Percentiles rank a stretch among this genome's conserved stretches.
Conservation (phyloP, 2,113 vertebrate genomes). For the Beaufortia kweichowensis region DNA sequence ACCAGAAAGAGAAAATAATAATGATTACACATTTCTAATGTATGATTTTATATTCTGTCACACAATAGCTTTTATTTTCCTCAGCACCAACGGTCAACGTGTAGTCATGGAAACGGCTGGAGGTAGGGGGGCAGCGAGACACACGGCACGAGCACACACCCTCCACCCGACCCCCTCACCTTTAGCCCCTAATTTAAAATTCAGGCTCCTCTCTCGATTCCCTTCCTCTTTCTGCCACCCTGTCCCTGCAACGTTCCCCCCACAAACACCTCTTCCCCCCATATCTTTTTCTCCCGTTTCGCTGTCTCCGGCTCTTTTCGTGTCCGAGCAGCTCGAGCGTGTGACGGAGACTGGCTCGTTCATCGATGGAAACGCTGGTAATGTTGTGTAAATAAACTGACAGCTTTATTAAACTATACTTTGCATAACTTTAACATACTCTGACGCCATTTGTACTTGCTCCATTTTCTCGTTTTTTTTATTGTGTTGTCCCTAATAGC, state of each 20-base stretch:
- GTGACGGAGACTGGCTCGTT: slow-evolving; percentile 85
- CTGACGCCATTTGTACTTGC: slow-evolving; percentile 52
- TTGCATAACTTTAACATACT: slow-evolving; percentile 19
- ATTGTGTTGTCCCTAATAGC: slow-evolving; percentile 40
- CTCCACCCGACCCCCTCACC: slow-evolving; percentile 62
- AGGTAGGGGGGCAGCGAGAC: slow-evolving; percentile 63
- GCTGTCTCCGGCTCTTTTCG: slow-evolving; percentile 67
- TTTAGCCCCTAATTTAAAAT: slow-evolving; percentile 71
- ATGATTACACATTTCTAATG: neutral
- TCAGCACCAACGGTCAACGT: slow-evolving; percentile 67
- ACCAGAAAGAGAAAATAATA: neutral
- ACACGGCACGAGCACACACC: slow-evolving; percentile 63
- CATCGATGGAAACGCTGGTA: slow-evolving; percentile 89
- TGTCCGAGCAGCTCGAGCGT: slow-evolving; percentile 79
- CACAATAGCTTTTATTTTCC: slow-evolving; percentile 51
- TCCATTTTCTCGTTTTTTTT: slow-evolving; percentile 50
- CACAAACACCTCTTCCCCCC: slow-evolving; percentile 67
- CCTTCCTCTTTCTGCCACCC: slow-evolving; percentile 37
- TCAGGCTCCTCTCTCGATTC: slow-evolving; percentile 62
- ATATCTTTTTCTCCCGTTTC: slow-evolving; percentile 54
- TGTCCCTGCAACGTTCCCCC: slow-evolving; percentile 60
- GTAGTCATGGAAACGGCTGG: slow-evolving; percentile 75
- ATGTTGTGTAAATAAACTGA: slow-evolving; percentile 53
- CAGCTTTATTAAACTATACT: neutral
- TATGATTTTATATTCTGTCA: neutral